Conservation (phyloP, 35 echinoderm and acorn worm species). For the Ophioderma brevispina region DNA sequence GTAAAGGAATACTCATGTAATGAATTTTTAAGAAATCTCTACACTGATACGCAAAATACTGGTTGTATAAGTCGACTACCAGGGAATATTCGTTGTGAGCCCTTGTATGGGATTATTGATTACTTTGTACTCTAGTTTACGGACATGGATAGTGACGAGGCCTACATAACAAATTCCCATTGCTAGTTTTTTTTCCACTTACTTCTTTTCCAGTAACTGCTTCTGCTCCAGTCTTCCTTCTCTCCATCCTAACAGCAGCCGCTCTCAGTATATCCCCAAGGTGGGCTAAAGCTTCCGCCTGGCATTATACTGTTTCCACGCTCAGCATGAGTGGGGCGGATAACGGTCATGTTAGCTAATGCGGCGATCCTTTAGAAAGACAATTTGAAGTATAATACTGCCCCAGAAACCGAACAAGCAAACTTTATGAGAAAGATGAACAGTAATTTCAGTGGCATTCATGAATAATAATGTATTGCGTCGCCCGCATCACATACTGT, state of each 20-base stretch:
- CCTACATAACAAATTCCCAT: neutral
- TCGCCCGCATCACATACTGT: no score
- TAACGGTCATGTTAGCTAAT: constrained; percentile 97
- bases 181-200: constrained; percentile 18
- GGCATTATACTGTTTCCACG: constrained; percentile 96
- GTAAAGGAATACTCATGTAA: no score
- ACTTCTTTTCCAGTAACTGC: constrained; percentile 73
- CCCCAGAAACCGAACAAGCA: no score
- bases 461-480: no score
- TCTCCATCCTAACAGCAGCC: constrained; percentile 74
- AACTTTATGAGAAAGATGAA: no score
- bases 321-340: constrained; percentile 82
- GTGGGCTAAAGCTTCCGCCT: constrained; percentile 85
- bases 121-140: neutral
- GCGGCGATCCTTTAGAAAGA: constrained; percentile 89
- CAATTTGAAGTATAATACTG: no score
- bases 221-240: constrained; percentile 60
- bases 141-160: neutral
- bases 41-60: no score
- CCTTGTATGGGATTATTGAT: neutral
- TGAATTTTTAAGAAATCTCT: no score
- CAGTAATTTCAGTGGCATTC: no score
- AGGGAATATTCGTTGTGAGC: no score
- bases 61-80: no score
- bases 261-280: constrained; percentile 82